These are phyloP conservation scores for Diorhabda carinulata DNA, from an alignment of 1,140 invertebrate species.

Conservation along the genomic window DNA sequence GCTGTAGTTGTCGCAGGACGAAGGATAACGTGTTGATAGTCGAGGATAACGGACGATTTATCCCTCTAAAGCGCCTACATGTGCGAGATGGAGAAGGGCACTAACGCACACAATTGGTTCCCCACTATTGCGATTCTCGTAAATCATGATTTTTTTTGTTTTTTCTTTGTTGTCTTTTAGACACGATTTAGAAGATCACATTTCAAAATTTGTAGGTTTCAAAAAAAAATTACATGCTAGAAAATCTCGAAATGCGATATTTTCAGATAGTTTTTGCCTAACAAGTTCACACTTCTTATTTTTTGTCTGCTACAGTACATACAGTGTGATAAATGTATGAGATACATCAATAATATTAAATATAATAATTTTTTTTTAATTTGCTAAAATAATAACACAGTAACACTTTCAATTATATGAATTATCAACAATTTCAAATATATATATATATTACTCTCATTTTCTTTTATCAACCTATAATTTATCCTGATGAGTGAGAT, in stretches of 20 bases:
- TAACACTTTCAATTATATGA: too few relatives aligned
- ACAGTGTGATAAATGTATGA: too few relatives aligned
- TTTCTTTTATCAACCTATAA: too few relatives aligned
- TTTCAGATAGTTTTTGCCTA: neutral
- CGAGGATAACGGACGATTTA: neutral
- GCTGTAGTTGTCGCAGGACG: neutral
- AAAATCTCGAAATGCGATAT: neutral
- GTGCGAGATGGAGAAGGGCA: neutral
- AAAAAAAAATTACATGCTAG: too few relatives aligned
- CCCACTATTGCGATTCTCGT: neutral
- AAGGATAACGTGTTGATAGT: conserved; percentile 2
- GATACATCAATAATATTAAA: too few relatives aligned
- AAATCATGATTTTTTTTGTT: neutral
- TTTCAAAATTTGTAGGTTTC: too few relatives aligned
- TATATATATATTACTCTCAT: too few relatives aligned
- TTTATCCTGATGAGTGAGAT: too few relatives aligned
- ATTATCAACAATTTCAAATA: too few relatives aligned
- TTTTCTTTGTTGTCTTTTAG: neutral
- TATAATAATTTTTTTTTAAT: too few relatives aligned
- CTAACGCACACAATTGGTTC: neutral
- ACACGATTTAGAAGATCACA: neutral
- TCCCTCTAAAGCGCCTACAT: neutral
- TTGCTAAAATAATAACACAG: too few relatives aligned
- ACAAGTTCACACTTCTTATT: neutral
- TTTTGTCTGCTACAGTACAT: neutral